Base-by-base conservation (phyloP, 2,888 invertebrate genomes). In the Tachina fera region DNA sequence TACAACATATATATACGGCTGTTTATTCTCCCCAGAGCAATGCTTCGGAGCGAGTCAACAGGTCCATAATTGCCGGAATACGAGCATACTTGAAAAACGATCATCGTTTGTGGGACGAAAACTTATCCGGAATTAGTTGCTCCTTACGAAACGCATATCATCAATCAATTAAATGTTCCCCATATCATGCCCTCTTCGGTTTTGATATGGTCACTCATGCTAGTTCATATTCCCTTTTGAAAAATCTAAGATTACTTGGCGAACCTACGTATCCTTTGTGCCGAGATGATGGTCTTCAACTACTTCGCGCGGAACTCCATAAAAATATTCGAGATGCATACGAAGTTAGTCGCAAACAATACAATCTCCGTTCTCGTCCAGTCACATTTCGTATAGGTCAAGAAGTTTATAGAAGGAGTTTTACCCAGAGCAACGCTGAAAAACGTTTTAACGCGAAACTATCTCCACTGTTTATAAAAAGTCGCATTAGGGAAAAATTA, bases 121-220 rank as follows among this genome's bases (percentile, higher is more conserved):
- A 79, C n/a, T 19, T 87, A n/a, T 71, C 63, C 1, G 53, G 58
- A 43, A 84, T 87, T 19, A 70, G 76, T 19, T 75, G 84, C 56
- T 78, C 83, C 11, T 41, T 80, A 3, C 14, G 84, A 43, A 86
- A 79, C 41, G 68, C 81, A 0, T 43, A 72, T 9, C 87, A 83
- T 41, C 75, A 71, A 19, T 13, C 72, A 0, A 85, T 86, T 10
- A 11, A 80, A 31, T 72, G 53, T 49, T 77, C 83, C 11, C 81
- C 84, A 3, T 87, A 83, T 41, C 61, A 74, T 63, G 83, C 75
- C 3, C n/a, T 85, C 9, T 78, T 81, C 16, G 82, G 78, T 0
- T 45, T 74, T 0, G 31, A 87, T 8, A 87, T 84, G 84, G 60
- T 87, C 5, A 68, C 70, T 8, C 78, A 78, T 41, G 68, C 53